phyloP scores from a whole-genome alignment of 2,797 vertebrate species.

The Furcifer pardalis region DNA sequence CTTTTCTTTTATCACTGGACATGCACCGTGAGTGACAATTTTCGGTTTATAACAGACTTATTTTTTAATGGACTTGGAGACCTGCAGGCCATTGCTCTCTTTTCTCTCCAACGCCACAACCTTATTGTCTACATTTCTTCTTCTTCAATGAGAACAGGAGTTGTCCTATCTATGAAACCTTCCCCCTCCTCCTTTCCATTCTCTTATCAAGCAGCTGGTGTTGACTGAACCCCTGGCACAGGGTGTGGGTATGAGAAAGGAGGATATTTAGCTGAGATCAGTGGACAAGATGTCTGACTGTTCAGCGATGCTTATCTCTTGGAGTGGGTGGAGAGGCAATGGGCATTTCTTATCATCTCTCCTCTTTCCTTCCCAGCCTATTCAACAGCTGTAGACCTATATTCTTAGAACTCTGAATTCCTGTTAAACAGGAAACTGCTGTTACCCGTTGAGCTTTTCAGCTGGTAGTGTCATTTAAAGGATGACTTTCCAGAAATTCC shows the following conservation, averaged over 20 bases:
- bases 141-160: conserved; percentile 47
- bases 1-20: not conserved
- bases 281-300: conserved; percentile 71
- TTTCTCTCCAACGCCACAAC: conserved; percentile 47
- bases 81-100: conserved; percentile 63
- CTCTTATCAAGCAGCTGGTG: conserved; percentile 49
- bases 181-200: not conserved
- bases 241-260: conserved; percentile 46
- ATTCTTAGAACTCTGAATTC: conserved; percentile 57
- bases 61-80: conserved; percentile 36
- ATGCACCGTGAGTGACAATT: not conserved
- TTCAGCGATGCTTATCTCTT: conserved; percentile 67
- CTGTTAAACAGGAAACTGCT: conserved; percentile 62
- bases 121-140: conserved; percentile 48
- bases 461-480: conserved; percentile 66
- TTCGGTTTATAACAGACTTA: conserved; percentile 54
- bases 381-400: conserved; percentile 57
- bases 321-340: conserved; percentile 60
- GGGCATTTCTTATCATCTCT: conserved; percentile 65
- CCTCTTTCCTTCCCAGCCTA: conserved; percentile 57
- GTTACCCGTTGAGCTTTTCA: conserved; percentile 54
- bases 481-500: conserved; percentile 1
- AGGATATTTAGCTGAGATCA: conserved; percentile 63
- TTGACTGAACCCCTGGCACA: conserved; percentile 49
- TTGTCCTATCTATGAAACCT: conserved; percentile 27